Base-by-base conservation (phyloP, 2,888 invertebrate species). In the Microctonus aethiopoides region DNA sequence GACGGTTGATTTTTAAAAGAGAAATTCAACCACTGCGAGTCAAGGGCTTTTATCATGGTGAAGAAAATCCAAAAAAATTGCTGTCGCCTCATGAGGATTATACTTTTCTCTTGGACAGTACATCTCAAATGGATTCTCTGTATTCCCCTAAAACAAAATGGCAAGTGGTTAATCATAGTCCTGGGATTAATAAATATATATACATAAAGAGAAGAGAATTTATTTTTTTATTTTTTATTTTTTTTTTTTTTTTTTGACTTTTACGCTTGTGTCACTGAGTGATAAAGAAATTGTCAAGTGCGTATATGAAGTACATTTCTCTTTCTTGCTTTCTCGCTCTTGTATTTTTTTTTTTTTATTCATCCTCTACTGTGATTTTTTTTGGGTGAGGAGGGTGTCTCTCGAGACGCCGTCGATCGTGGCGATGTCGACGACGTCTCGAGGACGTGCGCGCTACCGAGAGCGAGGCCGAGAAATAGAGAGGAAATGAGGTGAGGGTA, bases 141-240 rank as follows among this genome's bases (percentile, higher is more conserved):
- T 52, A 62, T 51, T 67, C 61, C 22, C 29, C 51, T 54, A 59
- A 36, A 71, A 57, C 70, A 34, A 68, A 66, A 66, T 69, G 56
- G 63, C 69, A 39, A 63, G 67, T 64, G 74, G 72, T 74, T 74
- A 73, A 71, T 73, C 70, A 71, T 69, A 67, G 72, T 72, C 74
- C 13, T 26, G 54, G 24, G 54, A 26, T 54, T 24, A 24, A 54
- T 24, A 54, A 54, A 54, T 24, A 54, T 13, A 46, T 46, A 46
- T 46, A 46, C 16, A 46, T 6, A 46, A 16, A 36, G n/a, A 39
- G n/a, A 13, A n/a, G n/a, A n/a, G n/a, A n/a, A n/a, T n/a, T n/a
- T 13, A n/a, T 39, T n/a, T n/a, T 39, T 16, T 34, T 22, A 52
- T 24, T 34, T 34, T 32, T 36, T 34, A 32, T 11, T 32, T 7